phyloP scores from a whole-genome alignment of 2,888 invertebrate species.

The Alviniconcha strummeri region DNA sequence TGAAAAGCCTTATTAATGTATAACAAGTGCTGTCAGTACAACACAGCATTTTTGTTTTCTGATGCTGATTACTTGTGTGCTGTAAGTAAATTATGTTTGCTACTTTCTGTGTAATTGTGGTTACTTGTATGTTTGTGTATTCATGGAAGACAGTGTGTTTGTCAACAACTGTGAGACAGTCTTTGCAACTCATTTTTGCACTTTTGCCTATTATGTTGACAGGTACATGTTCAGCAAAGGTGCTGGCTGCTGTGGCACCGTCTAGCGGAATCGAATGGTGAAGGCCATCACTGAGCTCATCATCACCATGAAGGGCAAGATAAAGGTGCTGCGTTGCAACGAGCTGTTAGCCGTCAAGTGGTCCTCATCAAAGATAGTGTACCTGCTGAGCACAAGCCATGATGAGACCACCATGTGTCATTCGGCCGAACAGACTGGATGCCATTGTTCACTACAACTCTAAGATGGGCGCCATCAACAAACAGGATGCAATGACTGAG shows the following conservation, averaged over 20 bases:
- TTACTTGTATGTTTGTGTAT: neutral
- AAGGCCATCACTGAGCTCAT: neutral
- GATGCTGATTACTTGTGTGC: no score
- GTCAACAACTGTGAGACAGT: no score
- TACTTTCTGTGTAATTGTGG: neutral
- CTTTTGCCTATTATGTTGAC: no score
- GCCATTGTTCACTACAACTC: constrained; percentile 11
- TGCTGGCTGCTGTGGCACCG: constrained; percentile 1
- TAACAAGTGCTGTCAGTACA: no score
- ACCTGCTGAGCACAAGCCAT: neutral
- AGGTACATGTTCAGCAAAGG: neutral
- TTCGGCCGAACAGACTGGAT: neutral
- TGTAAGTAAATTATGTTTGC: no score
- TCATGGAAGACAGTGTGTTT: neutral
- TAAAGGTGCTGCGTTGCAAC: neutral
- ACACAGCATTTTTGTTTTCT: no score
- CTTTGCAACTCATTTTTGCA: no score
- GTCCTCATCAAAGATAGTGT: neutral
- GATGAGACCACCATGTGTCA: neutral
- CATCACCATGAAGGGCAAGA: neutral
- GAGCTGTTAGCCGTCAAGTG: constrained; percentile 1
- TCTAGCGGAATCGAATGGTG: neutral
- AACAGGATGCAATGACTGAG: constrained; percentile 6
- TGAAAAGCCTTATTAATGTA: no score
- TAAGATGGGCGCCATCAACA: constrained; percentile 1